Evolutionary conservation across 2,797 vertebrate species (phyloP).

Genomic region (Lemur catta): DNA sequence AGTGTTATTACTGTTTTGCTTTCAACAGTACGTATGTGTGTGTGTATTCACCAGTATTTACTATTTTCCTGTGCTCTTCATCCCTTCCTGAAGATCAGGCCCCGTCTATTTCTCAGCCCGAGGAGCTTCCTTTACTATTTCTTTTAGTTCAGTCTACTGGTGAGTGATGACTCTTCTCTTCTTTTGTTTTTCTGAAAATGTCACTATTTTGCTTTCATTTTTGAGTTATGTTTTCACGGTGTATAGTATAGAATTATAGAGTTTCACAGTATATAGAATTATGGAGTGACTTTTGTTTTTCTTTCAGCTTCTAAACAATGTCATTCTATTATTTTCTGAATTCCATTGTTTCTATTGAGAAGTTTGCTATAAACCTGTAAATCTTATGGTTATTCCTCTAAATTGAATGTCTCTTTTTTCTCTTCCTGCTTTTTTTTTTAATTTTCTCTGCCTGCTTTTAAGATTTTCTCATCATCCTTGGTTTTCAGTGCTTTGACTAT

Average conservation of each 20-base stretch:
- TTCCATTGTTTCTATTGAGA: background rate
- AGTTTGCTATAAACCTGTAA: background rate
- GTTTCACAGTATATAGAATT: background rate
- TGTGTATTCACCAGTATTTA: background rate
- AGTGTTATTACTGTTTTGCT: background rate
- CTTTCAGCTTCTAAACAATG: background rate
- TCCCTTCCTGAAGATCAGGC: background rate
- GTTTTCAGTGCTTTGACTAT: background rate
- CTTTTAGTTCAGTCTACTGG: background rate
- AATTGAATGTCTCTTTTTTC: background rate
- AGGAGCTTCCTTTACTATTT: background rate
- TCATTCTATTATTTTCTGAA: background rate
- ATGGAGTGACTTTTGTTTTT: background rate
- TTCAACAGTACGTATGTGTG: background rate
- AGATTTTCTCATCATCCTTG: background rate
- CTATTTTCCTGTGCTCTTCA: background rate
- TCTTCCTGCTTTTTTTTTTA: background rate
- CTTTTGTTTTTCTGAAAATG: background rate
- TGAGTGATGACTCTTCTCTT: background rate
- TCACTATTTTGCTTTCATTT: slow-evolving; percentile 17
- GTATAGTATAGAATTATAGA: background rate
- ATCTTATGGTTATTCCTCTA: background rate
- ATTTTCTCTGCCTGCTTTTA: background rate
- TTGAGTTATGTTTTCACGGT: background rate
- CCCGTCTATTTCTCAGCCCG: background rate